Evolutionary conservation across 1,140 invertebrate genomes (phyloP), one percentile per base, ranked within the genome.

Genomic region (Steinernema feltiae): DNA sequence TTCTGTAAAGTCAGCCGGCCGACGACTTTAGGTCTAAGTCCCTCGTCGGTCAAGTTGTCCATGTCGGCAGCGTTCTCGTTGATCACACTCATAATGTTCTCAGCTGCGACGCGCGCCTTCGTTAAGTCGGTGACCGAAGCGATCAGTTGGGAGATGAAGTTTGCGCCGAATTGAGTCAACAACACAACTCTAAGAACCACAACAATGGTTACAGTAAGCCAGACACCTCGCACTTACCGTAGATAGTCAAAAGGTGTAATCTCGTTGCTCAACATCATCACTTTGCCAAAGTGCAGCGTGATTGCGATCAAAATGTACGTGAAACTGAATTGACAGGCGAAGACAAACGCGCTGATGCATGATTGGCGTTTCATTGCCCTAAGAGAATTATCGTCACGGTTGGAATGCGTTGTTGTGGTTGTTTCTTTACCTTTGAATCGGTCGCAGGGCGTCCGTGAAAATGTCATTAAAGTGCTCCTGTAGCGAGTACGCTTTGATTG

Each of bases 21-120:
- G 69, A 79, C 80, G 1, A 84, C 69, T 75, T 81, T 83, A 48
- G 83, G 83, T 53, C 81, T 71, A 7, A 86, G 77, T 32, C 83
- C 83, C 53, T 85, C 81, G 70, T 84, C 83, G 27, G 76, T 83
- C n/a, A 84, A 53, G 72, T 84, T 86, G 74, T 84, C 83, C 81
- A 84, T 86, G 24, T 84, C 83, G 1, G 74, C 72, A 24, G 83
- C 75, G 27, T 73, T 70, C 48, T 84, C 83, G 21, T 74, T 82
- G 0, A 84, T 78, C 17, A 86, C 81, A 24, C 53, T 72, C 30
- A 84, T 46, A 24, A 84, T 85, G 31, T 81, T 79, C 63, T 84
- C 83, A 17, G 82, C 83, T 27, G 83, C 83, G 27, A 82, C 78
- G 29, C 83, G 48, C 24, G 83, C 84, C 71, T 81, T 82, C n/a